These are phyloP conservation scores for Sepioteuthis lessoniana DNA, from an alignment of 2,888 invertebrate genomes.

Conservation along the genomic window DNA sequence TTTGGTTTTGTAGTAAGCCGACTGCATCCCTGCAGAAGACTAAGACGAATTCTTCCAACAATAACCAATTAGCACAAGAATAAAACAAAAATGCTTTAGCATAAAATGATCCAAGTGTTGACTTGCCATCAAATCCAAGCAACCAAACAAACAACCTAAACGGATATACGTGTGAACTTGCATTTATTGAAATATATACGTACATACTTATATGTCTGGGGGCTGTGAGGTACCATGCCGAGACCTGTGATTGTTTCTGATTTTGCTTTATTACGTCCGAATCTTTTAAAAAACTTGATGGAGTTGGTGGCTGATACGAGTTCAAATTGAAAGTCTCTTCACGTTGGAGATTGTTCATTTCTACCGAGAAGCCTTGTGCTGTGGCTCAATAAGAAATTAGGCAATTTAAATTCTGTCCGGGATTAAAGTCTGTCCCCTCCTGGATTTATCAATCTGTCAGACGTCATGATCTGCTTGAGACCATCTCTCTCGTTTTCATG, in stretches of 20 bases:
- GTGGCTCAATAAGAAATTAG: not conserved
- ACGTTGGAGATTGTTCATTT: not conserved
- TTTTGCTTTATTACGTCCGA: not conserved
- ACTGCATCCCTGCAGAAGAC: no score
- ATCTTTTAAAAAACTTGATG: not conserved
- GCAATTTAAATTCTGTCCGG: not conserved
- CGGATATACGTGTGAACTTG: not conserved
- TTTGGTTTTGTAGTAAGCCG: no score
- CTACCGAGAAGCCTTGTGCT: not conserved
- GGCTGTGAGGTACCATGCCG: no score
- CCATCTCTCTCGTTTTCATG: not conserved
- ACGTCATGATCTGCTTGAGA: not conserved
- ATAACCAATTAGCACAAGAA: no score
- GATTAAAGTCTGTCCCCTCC: not conserved
- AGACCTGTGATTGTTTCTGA: not conserved
- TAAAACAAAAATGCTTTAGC: no score
- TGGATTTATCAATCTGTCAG: not conserved
- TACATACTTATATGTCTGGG: not conserved
- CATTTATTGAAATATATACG: not conserved
- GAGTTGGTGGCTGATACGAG: no score
- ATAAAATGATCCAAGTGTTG: no score
- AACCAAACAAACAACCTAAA: no score
- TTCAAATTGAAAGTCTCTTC: no score
- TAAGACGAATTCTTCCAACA: no score
- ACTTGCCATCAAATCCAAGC: no score